Evolutionary conservation across 2,888 invertebrate species (phyloP).

Genomic region (Agrotis exclamationis): DNA sequence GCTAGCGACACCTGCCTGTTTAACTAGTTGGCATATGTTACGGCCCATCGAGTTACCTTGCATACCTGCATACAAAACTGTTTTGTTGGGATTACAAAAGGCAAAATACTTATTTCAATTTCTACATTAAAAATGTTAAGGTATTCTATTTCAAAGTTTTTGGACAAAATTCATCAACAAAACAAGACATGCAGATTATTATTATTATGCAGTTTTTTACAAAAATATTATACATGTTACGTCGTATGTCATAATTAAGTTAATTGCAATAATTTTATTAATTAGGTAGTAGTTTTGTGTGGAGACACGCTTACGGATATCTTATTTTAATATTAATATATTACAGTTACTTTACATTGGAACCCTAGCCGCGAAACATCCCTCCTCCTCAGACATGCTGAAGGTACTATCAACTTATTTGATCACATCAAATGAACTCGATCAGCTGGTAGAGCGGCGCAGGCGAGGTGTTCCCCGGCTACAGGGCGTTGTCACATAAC

Average conservation of each 20-base stretch:
- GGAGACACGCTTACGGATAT: slow-evolving; percentile 32
- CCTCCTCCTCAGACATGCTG: neutral
- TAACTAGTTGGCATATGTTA: neutral
- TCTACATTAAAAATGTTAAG: neutral
- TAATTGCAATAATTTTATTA: slow-evolving; percentile 1
- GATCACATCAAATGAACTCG: too few species aligned
- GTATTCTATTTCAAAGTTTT: neutral
- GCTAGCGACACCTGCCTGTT: neutral
- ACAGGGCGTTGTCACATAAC: slow-evolving; percentile 16
- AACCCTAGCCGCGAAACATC: slow-evolving; percentile 1
- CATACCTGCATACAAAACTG: slow-evolving; percentile 1
- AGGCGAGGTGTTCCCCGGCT: slow-evolving; percentile 2
- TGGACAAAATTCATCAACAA: slow-evolving; percentile 5
- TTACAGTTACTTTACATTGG: slow-evolving; percentile 26
- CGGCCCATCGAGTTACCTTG: neutral
- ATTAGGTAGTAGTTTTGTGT: slow-evolving; percentile 26
- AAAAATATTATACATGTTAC: slow-evolving; percentile 46
- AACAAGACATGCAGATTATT: slow-evolving; percentile 23
- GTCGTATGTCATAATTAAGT: neutral
- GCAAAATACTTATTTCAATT: neutral
- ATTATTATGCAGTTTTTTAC: slow-evolving; percentile 15
- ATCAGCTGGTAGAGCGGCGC: neutral
- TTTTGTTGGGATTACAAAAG: neutral
- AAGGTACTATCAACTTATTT: too few species aligned
- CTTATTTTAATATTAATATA: slow-evolving; percentile 27